Conservation (phyloP, 2,113 vertebrate species). For the Chlorodrepanis virens region DNA sequence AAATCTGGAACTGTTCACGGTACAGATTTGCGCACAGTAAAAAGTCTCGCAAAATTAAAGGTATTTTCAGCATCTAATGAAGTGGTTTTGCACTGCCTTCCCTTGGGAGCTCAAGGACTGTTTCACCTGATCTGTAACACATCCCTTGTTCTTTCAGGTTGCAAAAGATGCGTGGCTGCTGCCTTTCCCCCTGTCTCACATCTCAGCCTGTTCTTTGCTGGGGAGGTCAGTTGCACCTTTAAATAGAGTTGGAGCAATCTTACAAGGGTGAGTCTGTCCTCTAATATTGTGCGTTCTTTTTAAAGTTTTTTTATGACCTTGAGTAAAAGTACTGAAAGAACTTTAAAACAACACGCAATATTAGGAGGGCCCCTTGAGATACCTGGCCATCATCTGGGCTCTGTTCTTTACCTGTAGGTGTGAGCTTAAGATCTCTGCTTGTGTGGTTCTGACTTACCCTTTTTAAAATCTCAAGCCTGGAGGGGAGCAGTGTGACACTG, state of each 20-base stretch:
- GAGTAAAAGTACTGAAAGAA: slow-evolving; percentile 9
- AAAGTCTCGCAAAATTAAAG: not conserved
- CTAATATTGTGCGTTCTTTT: slow-evolving; percentile 42
- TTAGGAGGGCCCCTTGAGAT: not conserved
- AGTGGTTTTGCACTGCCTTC: not conserved
- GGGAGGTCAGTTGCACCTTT: not conserved
- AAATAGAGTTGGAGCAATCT: slow-evolving; percentile 7
- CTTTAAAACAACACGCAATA: slow-evolving; percentile 44
- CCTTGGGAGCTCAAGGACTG: not conserved
- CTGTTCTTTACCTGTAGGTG: not conserved
- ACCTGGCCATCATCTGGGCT: not conserved
- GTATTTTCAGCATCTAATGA: not conserved
- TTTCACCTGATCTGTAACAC: not conserved
- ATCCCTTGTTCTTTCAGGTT: slow-evolving; percentile 40
- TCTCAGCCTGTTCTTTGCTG: slow-evolving; percentile 23
- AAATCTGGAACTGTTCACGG: not conserved
- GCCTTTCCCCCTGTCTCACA: not conserved
- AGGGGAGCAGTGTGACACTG: not conserved
- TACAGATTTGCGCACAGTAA: not conserved
- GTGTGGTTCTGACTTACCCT: not conserved
- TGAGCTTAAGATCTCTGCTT: not conserved
- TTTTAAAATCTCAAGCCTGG: not conserved
- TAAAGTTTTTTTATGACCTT: slow-evolving; percentile 37
- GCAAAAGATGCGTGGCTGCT: not conserved
- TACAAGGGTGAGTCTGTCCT: slow-evolving; percentile 44